phyloP scores from a whole-genome alignment of 2,797 vertebrate genomes.

The Clarias fuscus region DNA sequence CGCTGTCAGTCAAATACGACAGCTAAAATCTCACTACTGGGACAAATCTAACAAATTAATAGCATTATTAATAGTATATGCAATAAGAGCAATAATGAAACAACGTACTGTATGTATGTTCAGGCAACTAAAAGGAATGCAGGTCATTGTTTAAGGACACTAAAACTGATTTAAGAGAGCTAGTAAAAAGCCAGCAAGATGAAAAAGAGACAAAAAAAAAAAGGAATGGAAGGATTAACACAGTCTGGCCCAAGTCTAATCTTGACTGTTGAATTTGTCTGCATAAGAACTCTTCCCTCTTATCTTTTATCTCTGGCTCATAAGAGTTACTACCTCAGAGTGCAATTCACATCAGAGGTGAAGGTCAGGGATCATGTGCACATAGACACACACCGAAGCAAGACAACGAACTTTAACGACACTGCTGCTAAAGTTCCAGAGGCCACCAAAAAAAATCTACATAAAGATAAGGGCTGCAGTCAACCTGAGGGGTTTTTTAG shows the following conservation, averaged over 20 bases:
- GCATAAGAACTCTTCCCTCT: slow-evolving; percentile 28
- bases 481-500: slow-evolving; percentile 27
- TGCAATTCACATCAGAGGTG: slow-evolving; percentile 66
- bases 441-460: slow-evolving; percentile 39
- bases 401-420: slow-evolving; percentile 62
- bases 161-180: background rate
- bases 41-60: background rate
- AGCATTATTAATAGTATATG: background rate
- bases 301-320: slow-evolving; percentile 43
- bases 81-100: background rate
- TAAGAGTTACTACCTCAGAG: slow-evolving; percentile 51
- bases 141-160: background rate
- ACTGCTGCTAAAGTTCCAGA: slow-evolving; percentile 42
- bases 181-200: background rate
- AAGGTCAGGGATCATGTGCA: slow-evolving; percentile 66
- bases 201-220: background rate
- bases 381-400: slow-evolving; percentile 59
- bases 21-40: background rate
- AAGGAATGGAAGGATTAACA: slow-evolving; percentile 14
- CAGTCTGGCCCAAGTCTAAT: slow-evolving; percentile 35
- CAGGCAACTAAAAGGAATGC: background rate
- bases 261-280: slow-evolving; percentile 37
- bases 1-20: background rate
- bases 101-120: background rate
- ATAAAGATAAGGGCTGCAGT: slow-evolving; percentile 44